Base-by-base conservation (phyloP, 2,888 invertebrate genomes). In the Geophilus truncorum region DNA sequence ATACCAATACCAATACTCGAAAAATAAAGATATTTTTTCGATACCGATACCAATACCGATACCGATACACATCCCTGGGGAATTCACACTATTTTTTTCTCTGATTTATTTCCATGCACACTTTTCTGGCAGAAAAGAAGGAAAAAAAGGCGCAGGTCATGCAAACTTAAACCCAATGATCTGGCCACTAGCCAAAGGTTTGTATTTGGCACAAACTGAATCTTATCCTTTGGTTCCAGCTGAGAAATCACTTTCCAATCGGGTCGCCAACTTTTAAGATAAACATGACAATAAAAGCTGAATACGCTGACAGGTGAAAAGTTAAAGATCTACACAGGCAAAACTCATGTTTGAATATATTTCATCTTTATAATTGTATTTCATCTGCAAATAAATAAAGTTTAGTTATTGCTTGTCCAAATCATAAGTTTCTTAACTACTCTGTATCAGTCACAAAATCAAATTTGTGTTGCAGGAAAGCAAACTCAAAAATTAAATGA, bases 241-340 rank as follows among this genome's bases (percentile, higher is more conserved):
- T 62, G 57, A 62, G 23, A 62, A 62, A 62, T 62, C 57, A 62
- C 57, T 62, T 62, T 62, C 21, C 57, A 62, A 62, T 62, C 21
- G 23, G 21, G 23, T 62, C 23, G 57, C 57, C 57, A 62, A 62
- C 57, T 62, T 62, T 62, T 23, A 62, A 62, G 57, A 62, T 62
- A 62, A 62, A 62, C 57, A 23, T 6, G 40, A 40, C 36, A 36
- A 36, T 36, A 36, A 36, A 12, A 57, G 21, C n/a, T 18, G 12
- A 57, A 21, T n/a, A 18, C 21, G 57, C 23, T 62, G 57, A 62
- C 57, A 62, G 57, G 57, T 62, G 10, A 62, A 23, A 10, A 40
- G 9, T n/a, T 4, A 40, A 62, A 62, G 6, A 51, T 51, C 4
- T 18, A 57, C 10, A 57, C 21, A 18, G 6, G n/a, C n/a, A n/a